Evolutionary conservation across 2,113 vertebrate genomes (phyloP).

Genomic region (Indicator maculatus): DNA sequence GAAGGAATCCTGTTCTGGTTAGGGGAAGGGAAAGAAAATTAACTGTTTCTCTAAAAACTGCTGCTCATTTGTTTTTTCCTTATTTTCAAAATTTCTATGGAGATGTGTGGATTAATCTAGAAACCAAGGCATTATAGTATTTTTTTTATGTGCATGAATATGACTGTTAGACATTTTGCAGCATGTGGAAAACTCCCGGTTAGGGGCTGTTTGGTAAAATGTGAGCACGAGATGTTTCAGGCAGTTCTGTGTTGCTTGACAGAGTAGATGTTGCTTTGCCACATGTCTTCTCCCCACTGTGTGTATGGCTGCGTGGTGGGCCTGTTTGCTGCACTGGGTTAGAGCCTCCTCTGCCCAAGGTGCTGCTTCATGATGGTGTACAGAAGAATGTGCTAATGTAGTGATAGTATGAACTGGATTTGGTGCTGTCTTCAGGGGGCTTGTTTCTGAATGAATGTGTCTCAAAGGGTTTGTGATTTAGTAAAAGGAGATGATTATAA

Average conservation of each 20-base stretch:
- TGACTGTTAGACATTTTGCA: not conserved
- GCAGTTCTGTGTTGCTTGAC: not conserved
- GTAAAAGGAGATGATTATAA: not conserved
- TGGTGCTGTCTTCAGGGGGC: not conserved
- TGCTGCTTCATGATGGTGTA: rapidly evolving
- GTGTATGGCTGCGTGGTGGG: not conserved
- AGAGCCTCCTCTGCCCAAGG: not conserved
- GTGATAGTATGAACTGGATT: not conserved
- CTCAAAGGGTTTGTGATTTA: not conserved
- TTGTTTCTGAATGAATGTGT: not conserved
- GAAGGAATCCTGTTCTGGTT: not conserved
- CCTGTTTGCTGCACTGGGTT: not conserved
- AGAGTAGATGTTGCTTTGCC: not conserved
- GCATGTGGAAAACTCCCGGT: not conserved
- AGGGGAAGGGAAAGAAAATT: not conserved
- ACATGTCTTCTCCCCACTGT: rapidly evolving
- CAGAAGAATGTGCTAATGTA: not conserved
- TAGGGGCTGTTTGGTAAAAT: not conserved
- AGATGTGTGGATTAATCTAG: not conserved
- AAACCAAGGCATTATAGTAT: not conserved
- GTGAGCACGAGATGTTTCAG: not conserved
- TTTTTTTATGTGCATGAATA: not conserved
- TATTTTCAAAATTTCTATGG: not conserved
- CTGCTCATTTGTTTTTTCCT: not conserved
- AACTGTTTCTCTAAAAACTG: not conserved